Conservation (phyloP, 2,113 vertebrate species). For the Epinephelus cyanopodus region DNA sequence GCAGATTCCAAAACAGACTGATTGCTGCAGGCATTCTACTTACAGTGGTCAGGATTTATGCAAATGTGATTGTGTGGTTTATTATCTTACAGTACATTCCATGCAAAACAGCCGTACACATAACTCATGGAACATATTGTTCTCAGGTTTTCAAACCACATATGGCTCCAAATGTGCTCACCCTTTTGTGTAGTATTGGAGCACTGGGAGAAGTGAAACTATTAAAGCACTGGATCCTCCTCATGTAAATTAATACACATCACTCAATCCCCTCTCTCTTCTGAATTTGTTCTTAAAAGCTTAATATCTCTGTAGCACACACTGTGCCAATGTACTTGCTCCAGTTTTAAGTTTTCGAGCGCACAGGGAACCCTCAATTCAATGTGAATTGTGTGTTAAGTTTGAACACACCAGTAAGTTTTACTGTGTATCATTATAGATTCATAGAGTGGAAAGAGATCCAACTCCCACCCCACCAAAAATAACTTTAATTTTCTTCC, state of each 20-base stretch:
- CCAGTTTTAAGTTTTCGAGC: constrained; percentile 9
- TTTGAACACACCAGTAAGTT: constrained; percentile 7
- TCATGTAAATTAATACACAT: constrained; percentile 43
- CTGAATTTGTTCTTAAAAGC: constrained; percentile 13
- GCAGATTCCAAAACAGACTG: constrained; percentile 36
- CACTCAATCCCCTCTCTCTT: constrained; percentile 34
- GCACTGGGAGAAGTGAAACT: constrained; percentile 34
- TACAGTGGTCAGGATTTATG: constrained; percentile 42
- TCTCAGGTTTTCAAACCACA: constrained; percentile 31
- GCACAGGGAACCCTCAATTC: neutral
- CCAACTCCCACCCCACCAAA: constrained; percentile 5
- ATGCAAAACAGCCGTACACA: neutral
- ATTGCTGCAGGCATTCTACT: constrained; percentile 40
- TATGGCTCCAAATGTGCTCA: constrained; percentile 25
- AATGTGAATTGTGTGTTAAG: constrained; percentile 1
- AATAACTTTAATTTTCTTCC: neutral
- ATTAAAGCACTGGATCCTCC: constrained; percentile 30
- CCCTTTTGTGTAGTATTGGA: constrained; percentile 10
- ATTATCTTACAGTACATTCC: constrained; percentile 24
- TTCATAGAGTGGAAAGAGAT: constrained; percentile 20
- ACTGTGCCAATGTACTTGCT: neutral
- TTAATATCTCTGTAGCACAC: constrained; percentile 21
- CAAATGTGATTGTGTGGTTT: constrained; percentile 63
- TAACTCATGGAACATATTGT: constrained; percentile 45
- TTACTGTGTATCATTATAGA: constrained; percentile 23